phyloP scores from a whole-genome alignment of 2,797 vertebrate genomes.

The Paguma larvata region DNA sequence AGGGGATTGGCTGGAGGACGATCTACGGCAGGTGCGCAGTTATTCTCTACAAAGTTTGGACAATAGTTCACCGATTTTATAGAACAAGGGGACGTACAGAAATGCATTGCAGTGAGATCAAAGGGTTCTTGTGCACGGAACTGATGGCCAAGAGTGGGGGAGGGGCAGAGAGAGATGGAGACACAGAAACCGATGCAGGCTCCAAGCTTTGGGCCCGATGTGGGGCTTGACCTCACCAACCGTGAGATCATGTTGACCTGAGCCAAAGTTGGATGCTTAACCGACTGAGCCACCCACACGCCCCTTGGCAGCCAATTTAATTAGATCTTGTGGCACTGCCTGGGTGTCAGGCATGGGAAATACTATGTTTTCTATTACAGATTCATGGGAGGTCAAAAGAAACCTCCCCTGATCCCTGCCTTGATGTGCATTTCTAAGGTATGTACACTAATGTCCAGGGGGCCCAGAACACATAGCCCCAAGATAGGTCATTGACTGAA shows the following conservation, averaged over 20 bases:
- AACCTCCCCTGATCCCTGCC: not conserved
- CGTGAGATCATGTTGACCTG: too few species aligned
- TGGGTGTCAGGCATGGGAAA: not conserved
- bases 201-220: too few species aligned
- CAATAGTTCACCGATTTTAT: not conserved
- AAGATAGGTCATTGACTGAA: not conserved
- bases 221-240: too few species aligned
- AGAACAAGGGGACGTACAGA: not conserved
- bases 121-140: not conserved
- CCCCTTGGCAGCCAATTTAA: too few species aligned
- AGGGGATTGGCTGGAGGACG: not conserved
- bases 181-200: too few species aligned
- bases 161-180: too few species aligned
- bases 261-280: too few species aligned
- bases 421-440: not conserved
- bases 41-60: not conserved
- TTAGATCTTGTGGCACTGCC: not conserved
- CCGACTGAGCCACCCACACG: too few species aligned
- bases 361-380: not conserved
- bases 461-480: not conserved
- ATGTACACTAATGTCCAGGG: not conserved
- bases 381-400: not conserved
- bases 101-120: not conserved
- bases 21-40: not conserved
- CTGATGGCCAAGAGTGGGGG: not conserved